Evolutionary conservation across 2,113 vertebrate genomes (phyloP), one percentile per base, ranked within the genome.

Genomic region (Parus major): DNA sequence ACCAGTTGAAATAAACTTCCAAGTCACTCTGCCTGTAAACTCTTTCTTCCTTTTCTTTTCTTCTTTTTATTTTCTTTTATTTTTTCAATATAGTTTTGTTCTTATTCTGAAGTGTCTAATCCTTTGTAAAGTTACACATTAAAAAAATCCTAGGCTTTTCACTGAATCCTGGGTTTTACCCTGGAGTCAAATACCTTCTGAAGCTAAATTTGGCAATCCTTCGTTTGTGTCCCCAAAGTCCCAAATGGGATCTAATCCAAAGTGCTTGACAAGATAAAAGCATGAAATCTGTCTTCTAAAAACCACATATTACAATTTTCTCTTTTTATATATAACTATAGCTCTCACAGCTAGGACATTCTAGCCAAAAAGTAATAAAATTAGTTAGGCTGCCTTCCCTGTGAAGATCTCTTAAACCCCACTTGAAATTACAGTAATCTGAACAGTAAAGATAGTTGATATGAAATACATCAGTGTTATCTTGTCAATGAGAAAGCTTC

Each of bases 201-300:
- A 77, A 68, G 59, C 46, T 90, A 94, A 94, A 81, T 81, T 64
- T 92, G 55, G 49, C 44, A 87, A 14, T 46, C 17, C 20, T 87
- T 73, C 12, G 0, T 5, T n/a, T 87, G 22, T 36, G 49, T 41
- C 29, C 53, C 25, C 15, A 12, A 46, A 90, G 19, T 59, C 55
- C 44, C 49, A 64, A 28, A 50, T 55, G 41, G 39, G 31, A n/a
- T 69, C 41, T 84, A 68, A 81, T 46, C 47, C 69, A 84, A 95
- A 87, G 73, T 33, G 24, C 33, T 29, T 80, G 64, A 68, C 53
- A 94, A 65, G 50, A 72, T 47, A 77, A 92, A 93, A 81, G 29
- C 39, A 35, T 42, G 22, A 41, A 71, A n/a, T 80, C 39, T 80
- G 9, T 49, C 57, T 63, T 61, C n/a, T 53, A 63, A 86, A 86